Percentiles rank a stretch among this genome's conserved stretches.
phyloP scores from a whole-genome alignment of 2,113 vertebrate genomes.

The Anas platyrhynchos region DNA sequence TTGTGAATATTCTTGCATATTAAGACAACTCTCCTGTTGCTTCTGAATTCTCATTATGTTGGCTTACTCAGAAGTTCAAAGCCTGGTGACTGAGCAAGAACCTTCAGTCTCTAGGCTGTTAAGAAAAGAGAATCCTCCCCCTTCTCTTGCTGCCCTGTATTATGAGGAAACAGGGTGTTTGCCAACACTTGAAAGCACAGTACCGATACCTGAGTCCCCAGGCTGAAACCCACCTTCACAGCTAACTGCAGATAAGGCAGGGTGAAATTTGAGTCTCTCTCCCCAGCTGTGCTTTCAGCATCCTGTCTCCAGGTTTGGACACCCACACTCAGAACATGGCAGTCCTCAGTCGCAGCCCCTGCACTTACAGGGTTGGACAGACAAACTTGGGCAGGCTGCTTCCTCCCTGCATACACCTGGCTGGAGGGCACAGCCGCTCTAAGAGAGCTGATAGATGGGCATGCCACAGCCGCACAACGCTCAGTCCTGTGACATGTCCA shows the following conservation, averaged over 20 bases:
- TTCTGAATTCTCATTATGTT: background rate
- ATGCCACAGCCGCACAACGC: rapidly evolving
- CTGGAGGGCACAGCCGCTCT: background rate
- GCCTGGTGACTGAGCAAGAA: background rate
- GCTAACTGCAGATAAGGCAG: background rate
- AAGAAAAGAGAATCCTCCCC: background rate
- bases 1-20: background rate
- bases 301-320: background rate
- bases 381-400: background rate
- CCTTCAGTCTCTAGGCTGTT: background rate
- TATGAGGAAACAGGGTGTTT: background rate
- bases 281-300: background rate
- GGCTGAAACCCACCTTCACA: background rate
- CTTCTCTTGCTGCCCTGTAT: background rate
- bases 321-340: background rate
- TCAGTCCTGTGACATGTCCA: background rate
- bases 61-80: background rate
- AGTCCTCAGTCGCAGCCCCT: background rate
- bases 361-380: background rate
- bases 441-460: background rate
- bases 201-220: background rate
- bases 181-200: background rate
- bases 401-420: too few species aligned
- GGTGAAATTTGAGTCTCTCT: background rate
- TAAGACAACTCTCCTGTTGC: background rate